These are phyloP conservation scores for Pachyrhynchus sulphureomaculatus DNA, from an alignment of 1,140 invertebrate genomes.

Conservation along the genomic window DNA sequence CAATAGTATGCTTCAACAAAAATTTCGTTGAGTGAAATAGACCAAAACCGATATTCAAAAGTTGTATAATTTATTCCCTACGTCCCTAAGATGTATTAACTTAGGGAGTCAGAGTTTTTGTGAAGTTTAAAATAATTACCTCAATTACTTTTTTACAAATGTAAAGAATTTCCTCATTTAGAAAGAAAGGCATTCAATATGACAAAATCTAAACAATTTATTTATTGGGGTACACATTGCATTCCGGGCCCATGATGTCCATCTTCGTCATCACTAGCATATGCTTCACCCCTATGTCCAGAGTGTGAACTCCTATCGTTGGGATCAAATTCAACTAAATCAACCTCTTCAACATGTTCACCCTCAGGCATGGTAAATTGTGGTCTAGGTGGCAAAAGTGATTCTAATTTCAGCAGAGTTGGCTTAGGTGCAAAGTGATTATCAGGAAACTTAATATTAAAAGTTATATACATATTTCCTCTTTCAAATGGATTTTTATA, in stretches of 20 bases:
- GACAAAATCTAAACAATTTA: conserved; percentile 24
- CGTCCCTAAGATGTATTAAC: no score
- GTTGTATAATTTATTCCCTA: no score
- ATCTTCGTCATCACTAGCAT: conserved; percentile 69
- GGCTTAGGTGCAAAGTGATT: conserved; percentile 74
- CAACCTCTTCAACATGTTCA: conserved; percentile 80
- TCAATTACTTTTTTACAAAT: not conserved
- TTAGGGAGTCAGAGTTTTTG: no score
- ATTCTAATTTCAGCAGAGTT: conserved; percentile 69
- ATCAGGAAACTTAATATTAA: conserved; percentile 81
- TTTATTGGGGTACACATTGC: conserved; percentile 69
- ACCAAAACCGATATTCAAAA: not conserved
- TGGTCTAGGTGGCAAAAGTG: conserved; percentile 67
- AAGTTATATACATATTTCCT: conserved; percentile 86
- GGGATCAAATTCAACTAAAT: conserved; percentile 74
- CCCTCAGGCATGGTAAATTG: conserved; percentile 66
- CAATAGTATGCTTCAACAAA: not conserved
- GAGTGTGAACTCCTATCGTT: conserved; percentile 50
- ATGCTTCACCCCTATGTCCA: conserved; percentile 61
- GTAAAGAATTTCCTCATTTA: conserved; percentile 47
- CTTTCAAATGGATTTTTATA: conserved; percentile 80
- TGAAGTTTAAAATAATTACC: not conserved
- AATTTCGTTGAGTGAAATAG: not conserved
- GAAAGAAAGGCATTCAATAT: conserved; percentile 48
- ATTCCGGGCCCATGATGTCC: conserved; percentile 60